Evolutionary conservation across 2,113 vertebrate genomes (phyloP), one percentile per base, ranked within the genome.

Genomic region (Osmerus mordax): DNA sequence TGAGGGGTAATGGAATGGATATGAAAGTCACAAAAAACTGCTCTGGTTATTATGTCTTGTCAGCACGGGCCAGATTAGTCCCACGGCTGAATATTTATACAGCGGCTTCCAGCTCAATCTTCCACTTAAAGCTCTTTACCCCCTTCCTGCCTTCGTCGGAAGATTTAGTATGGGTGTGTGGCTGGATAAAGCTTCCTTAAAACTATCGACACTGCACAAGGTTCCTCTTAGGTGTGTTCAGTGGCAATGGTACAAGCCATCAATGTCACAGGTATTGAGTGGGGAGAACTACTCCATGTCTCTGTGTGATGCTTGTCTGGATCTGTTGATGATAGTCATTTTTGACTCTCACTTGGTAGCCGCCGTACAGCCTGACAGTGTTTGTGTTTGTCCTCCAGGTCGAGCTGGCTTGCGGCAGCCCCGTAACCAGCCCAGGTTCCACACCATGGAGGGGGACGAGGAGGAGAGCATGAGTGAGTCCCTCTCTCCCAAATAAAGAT

Each of bases 381-480:
- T 47, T 47, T 47, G 41, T 83, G 72, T 94, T 3, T 65, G 74
- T 73, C 78, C 90, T 90, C 91, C 90, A 85, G 91, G 55, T 74
- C 62, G 62, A 64, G 62, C 62, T n/a, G 65, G 72, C 75, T 91
- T 90, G 19, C 63, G 81, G 81, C 93, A 87, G 88, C 87, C 91
- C 84, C 92, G 92, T 80, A 91, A 76, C 82, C 93, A 92, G 81
- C 92, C 81, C 74, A 93, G 92, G 80, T 78, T 78, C 65, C 90
- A 91, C 85, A 83, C 89, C 83, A 96, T 97, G 97, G 96, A 97
- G 77, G 79, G 91, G 81, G 96, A 98, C 4, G 96, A 98, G 81
- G 97, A 97, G 87, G 96, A 96, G 91, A 98, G 95, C 83, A 96
- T 97, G 96, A 98, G 96, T 99, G 95, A 99, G 97, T 95, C 3